Evolutionary conservation across 2,888 invertebrate species (phyloP).

Genomic region (Pheosia gnoma): DNA sequence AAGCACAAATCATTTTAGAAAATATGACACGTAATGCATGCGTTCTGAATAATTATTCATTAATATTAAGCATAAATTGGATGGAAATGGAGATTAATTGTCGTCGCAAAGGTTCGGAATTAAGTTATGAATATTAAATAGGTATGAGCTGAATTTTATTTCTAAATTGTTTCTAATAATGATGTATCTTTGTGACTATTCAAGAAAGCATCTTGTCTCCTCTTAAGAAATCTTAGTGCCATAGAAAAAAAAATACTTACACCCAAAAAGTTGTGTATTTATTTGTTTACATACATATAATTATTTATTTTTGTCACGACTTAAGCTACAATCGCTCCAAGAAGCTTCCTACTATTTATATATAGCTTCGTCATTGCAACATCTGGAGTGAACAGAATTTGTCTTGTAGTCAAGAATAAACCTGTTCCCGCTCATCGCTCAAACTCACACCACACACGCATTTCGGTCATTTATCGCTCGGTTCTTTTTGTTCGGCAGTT

Average conservation of each 20-base stretch:
- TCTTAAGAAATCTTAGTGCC: too few species aligned
- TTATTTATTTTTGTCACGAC: too few species aligned
- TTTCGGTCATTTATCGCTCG: conserved; percentile 15
- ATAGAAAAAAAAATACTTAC: too few species aligned
- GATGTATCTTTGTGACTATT: background rate
- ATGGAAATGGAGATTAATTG: conserved; percentile 2
- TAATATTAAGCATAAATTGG: background rate
- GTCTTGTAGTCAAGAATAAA: background rate
- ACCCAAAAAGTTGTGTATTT: too few species aligned
- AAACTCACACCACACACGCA: conserved; percentile 6
- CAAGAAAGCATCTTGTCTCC: background rate
- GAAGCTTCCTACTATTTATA: too few species aligned
- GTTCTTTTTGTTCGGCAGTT: conserved; percentile 16
- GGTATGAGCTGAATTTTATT: background rate
- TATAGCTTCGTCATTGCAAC: too few species aligned
- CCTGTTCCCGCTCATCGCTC: conserved; percentile 6
- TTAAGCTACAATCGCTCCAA: too few species aligned
- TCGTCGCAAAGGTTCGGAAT: background rate
- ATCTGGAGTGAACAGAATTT: too few species aligned
- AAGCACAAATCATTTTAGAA: conserved; percentile 1
- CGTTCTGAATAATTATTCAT: conserved; percentile 1
- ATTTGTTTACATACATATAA: too few species aligned
- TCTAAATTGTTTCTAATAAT: background rate
- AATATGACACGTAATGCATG: background rate
- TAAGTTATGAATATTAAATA: background rate